Conservation (phyloP, 2,888 invertebrate genomes). For the Hipparchia semele region DNA sequence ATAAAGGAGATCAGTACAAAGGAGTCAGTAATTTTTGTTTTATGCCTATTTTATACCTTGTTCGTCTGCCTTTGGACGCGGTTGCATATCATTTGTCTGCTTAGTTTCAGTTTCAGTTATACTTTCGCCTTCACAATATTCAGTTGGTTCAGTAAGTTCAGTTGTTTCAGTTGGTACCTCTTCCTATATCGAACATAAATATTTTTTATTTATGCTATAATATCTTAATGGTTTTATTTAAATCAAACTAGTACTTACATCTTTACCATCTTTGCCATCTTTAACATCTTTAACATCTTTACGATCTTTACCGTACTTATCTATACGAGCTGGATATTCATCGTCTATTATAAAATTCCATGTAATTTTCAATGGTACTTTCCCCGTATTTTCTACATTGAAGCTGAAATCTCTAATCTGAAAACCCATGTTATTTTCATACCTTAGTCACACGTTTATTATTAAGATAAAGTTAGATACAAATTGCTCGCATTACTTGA, state of each 20-base stretch:
- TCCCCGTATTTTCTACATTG: slow-evolving; percentile 64
- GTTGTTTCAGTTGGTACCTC: neutral
- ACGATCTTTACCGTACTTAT: slow-evolving; percentile 47
- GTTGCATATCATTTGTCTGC: slow-evolving; percentile 11
- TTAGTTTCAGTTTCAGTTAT: slow-evolving; percentile 16
- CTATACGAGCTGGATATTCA: slow-evolving; percentile 67
- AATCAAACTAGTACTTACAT: slow-evolving; percentile 38
- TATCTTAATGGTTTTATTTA: neutral
- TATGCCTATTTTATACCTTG: slow-evolving; percentile 20
- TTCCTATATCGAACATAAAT: neutral
- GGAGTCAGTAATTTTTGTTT: neutral
- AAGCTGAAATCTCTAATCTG: slow-evolving; percentile 67
- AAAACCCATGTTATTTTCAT: slow-evolving; percentile 6
- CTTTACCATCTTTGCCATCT: slow-evolving; percentile 27
- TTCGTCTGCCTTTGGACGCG: slow-evolving; percentile 19
- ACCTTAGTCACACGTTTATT: neutral
- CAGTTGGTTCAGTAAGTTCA: neutral
- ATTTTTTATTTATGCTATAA: neutral
- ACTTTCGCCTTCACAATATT: slow-evolving; percentile 10
- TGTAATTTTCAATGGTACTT: slow-evolving; percentile 65
- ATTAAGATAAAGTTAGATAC: neutral
- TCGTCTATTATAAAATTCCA: slow-evolving; percentile 73
- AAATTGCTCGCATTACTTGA: slow-evolving; percentile 52
- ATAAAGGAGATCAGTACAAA: neutral
- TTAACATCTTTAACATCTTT: neutral